These are phyloP conservation scores for Orycteropus afer DNA, from an alignment of 2,113 vertebrate species.

Conservation along the genomic window DNA sequence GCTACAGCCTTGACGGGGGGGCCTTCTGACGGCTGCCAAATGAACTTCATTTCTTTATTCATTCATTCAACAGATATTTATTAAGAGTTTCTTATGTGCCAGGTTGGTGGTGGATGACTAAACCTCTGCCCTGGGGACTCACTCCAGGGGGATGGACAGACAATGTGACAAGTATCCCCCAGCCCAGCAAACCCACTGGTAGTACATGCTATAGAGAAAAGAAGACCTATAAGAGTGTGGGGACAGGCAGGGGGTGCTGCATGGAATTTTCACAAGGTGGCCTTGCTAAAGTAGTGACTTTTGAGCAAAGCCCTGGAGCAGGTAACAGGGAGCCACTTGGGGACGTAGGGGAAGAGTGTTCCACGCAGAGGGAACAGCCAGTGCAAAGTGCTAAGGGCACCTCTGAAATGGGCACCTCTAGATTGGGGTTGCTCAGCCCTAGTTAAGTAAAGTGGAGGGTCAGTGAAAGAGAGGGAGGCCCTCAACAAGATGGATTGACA, in stretches of 20 bases:
- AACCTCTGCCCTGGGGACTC: not conserved
- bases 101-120: not conserved
- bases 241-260: not conserved
- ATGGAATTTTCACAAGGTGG: not conserved
- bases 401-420: not conserved
- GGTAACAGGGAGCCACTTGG: too few relatives aligned
- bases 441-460: too few relatives aligned
- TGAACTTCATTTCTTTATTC: not conserved
- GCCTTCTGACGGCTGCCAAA: not conserved
- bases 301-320: not conserved
- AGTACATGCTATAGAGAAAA: not conserved
- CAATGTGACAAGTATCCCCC: not conserved
- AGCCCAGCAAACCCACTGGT: not conserved
- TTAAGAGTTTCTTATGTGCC: not conserved
- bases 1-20: not conserved
- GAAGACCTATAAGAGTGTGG: not conserved
- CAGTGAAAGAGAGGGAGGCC: too few relatives aligned
- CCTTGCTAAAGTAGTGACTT: not conserved
- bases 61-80: not conserved
- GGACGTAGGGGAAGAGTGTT: not conserved
- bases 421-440: not conserved
- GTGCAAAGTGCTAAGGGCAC: not conserved
- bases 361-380: not conserved
- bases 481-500: too few relatives aligned
- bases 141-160: not conserved